phyloP scores from a whole-genome alignment of 2,888 invertebrate species.

The Drosophila nigritarsus region DNA sequence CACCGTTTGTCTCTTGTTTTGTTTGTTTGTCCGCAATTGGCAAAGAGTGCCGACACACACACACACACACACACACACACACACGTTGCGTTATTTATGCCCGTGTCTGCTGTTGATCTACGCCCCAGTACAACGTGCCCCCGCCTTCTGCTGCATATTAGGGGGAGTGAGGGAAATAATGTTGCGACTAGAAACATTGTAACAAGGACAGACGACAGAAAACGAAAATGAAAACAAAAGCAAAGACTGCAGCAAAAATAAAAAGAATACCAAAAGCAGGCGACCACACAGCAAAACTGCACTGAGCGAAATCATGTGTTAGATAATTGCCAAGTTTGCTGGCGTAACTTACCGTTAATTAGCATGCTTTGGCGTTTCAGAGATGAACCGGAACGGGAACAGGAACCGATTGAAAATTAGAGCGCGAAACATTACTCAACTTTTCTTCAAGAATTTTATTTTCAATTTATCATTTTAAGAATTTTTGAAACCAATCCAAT shows the following conservation, averaged over 20 bases:
- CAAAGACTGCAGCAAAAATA: conserved; percentile 36
- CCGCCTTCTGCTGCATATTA: conserved; percentile 7
- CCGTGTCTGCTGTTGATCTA: conserved; percentile 44
- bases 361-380: no score
- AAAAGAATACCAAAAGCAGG: conserved; percentile 53
- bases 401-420: background rate
- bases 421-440: background rate
- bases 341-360: background rate
- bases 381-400: background rate
- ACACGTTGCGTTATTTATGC: conserved; percentile 72
- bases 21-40: conserved; percentile 53
- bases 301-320: conserved; percentile 47
- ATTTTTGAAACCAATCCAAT: background rate
- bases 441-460: background rate
- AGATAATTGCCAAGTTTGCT: background rate
- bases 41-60: conserved; percentile 54
- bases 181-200: conserved; percentile 67
- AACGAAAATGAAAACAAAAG: conserved; percentile 64
- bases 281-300: conserved; percentile 72
- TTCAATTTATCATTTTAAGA: background rate
- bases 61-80: conserved; percentile 31
- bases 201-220: conserved; percentile 62
- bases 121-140: background rate
- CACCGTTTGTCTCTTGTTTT: conserved; percentile 26
- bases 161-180: conserved; percentile 37